A percentile compares a stretch with the other conserved stretches of the same genome.
Evolutionary conservation across 35 echinoderm and acorn worm species (phyloP).

Genomic region (Lytechinus pictus): DNA sequence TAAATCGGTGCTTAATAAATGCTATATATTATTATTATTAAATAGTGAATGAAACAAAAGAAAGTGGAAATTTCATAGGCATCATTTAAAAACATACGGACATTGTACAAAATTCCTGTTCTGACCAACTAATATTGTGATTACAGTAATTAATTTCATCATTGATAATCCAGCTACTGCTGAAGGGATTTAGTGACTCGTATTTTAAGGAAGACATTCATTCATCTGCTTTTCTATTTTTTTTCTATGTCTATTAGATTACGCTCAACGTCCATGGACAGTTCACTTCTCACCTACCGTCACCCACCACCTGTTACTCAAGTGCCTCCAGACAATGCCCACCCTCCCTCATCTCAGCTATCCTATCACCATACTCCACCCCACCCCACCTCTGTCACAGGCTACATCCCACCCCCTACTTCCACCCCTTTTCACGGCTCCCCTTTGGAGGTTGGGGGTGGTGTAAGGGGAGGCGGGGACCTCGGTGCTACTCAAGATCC

Average conservation of each 20-base stretch:
- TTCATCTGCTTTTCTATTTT: neutral
- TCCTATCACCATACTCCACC: slow-evolving; percentile 10
- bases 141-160: too few relatives aligned
- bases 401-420: neutral
- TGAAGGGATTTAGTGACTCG: too few relatives aligned
- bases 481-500: neutral
- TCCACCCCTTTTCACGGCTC: slow-evolving; percentile 7
- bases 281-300: slow-evolving; percentile 42
- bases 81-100: too few relatives aligned
- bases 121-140: too few relatives aligned
- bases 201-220: neutral
- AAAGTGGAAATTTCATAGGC: neutral
- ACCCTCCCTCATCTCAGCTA: slow-evolving; percentile 49
- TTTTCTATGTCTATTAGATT: slow-evolving; percentile 53
- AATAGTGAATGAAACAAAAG: neutral
- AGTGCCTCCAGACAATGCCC: neutral
- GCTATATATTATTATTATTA: too few relatives aligned
- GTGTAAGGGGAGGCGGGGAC: neutral
- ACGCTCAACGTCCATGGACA: slow-evolving; percentile 79
- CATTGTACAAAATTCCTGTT: too few relatives aligned
- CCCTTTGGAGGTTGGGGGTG: neutral
- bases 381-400: neutral
- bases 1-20: too few relatives aligned
- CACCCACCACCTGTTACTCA: neutral
- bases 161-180: too few relatives aligned